phyloP scores from a whole-genome alignment of 2,113 vertebrate genomes.

The Amia ocellicauda region DNA sequence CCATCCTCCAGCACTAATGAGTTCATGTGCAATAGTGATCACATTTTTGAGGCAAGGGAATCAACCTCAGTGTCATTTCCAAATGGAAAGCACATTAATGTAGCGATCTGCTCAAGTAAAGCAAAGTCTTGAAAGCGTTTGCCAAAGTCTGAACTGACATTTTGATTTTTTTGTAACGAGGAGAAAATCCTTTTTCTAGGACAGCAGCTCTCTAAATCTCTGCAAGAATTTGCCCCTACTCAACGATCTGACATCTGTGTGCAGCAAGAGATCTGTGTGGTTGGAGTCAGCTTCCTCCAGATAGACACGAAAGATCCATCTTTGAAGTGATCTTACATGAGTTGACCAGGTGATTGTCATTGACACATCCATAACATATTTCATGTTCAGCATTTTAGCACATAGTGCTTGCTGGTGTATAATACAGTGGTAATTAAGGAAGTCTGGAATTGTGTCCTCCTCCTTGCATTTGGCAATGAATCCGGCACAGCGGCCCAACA shows the following conservation, averaged over 20 bases:
- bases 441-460: too few relatives aligned
- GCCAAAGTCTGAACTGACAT: constrained; percentile 22
- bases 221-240: constrained; percentile 1
- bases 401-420: too few relatives aligned
- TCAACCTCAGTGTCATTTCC: constrained; percentile 26
- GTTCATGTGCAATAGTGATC: constrained; percentile 39
- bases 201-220: constrained; percentile 23
- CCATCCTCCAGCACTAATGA: constrained; percentile 26
- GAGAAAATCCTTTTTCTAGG: constrained; percentile 28
- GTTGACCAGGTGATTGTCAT: too few relatives aligned
- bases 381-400: too few relatives aligned
- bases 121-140: constrained; percentile 28
- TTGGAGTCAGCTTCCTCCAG: constrained; percentile 19
- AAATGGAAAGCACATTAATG: constrained; percentile 29
- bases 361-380: too few relatives aligned
- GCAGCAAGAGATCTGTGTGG: constrained; percentile 10
- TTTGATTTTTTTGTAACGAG: constrained; percentile 22
- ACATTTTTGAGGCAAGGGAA: constrained; percentile 30
- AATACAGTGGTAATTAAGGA: too few relatives aligned
- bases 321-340: too few relatives aligned
- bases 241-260: constrained; percentile 9
- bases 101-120: constrained; percentile 18
- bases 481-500: too few relatives aligned
- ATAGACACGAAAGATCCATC: constrained; percentile 6
- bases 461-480: too few relatives aligned